These are phyloP conservation scores for Tiphia femorata DNA, from an alignment of 2,888 invertebrate genomes.

Conservation along the genomic window DNA sequence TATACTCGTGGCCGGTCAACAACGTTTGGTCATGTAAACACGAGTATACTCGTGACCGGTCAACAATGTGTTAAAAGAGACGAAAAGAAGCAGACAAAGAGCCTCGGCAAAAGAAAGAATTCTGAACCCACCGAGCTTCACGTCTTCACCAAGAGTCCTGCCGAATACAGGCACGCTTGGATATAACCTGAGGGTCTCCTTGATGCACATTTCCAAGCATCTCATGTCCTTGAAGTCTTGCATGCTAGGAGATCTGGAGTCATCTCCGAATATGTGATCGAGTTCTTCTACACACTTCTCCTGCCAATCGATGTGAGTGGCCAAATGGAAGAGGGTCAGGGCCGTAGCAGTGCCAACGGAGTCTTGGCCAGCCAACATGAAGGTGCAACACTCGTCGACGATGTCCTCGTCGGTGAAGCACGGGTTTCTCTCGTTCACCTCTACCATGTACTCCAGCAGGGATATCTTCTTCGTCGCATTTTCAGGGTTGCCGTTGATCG, in stretches of 20 bases:
- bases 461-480: slow-evolving; percentile 24
- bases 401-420: slow-evolving; percentile 73
- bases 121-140: slow-evolving; percentile 52
- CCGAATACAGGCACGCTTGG: slow-evolving; percentile 61
- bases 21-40: too few species aligned
- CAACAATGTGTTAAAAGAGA: too few species aligned
- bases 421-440: slow-evolving; percentile 70
- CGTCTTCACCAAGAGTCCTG: slow-evolving; percentile 56
- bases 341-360: slow-evolving; percentile 74
- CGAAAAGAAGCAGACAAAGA: background rate
- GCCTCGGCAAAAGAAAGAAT: too few species aligned
- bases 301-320: slow-evolving; percentile 71
- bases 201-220: slow-evolving; percentile 60
- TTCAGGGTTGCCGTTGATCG: background rate
- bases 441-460: slow-evolving; percentile 72
- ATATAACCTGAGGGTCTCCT: slow-evolving; percentile 60
- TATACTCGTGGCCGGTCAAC: too few species aligned
- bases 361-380: slow-evolving; percentile 77
- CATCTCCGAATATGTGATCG: slow-evolving; percentile 47
- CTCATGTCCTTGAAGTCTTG: slow-evolving; percentile 55
- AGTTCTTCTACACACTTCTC: slow-evolving; percentile 53
- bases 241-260: slow-evolving; percentile 43
- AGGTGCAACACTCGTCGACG: slow-evolving; percentile 74
- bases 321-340: slow-evolving; percentile 72
- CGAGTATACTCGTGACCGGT: too few species aligned